Base-by-base conservation (phyloP, 1,140 invertebrate genomes). In the Agraylea sexmaculata region DNA sequence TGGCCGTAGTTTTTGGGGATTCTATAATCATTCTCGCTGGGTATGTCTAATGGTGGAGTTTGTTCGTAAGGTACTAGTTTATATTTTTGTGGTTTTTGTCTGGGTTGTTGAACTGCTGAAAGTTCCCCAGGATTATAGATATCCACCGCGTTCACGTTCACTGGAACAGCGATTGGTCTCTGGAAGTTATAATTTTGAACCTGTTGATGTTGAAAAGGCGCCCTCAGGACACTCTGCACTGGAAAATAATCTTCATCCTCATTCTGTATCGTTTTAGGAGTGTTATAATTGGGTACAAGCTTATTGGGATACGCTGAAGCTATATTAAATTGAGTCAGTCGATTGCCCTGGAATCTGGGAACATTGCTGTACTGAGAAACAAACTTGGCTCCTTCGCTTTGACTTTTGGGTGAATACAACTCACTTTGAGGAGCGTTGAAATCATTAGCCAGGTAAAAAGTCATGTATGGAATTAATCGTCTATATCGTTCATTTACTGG, bases 401-500 rank as follows among this genome's bases (percentile, higher is more conserved):
- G 62, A 19, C 62, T 45, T 35, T 56, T 55, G 33, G 50, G 36
- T 18, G 45, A 48, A 36, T 57, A 51, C 1, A 47, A 31, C 39
- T 61, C 57, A 12, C 52, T 53, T 11, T 54, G 53, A 22, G 62
- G 53, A 11, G 50, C 35, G 6, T 54, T 68, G 52, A 73, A 69
- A 49, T 74, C 71, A 40, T 76, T 77, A 1, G 76, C 70, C 13
- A 80, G 65, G 54, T 84, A 85, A 56, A 78, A 86, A 21, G 78
- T 83, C 73, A 83, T 81, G 53, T 86, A 86, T 1, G 82, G 83
- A 52, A 87, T 80, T 27, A 86, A 54, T 34, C 83, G 68, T 46
- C 83, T 71, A 51, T 79, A 78, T 27, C 83, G 68, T 59, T 81
- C 75, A 42, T 71, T 74, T 16, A 65, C 57, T 1, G 58, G 55